Base-by-base conservation (phyloP, 2,113 vertebrate species). In the Odobenus rosmarus region DNA sequence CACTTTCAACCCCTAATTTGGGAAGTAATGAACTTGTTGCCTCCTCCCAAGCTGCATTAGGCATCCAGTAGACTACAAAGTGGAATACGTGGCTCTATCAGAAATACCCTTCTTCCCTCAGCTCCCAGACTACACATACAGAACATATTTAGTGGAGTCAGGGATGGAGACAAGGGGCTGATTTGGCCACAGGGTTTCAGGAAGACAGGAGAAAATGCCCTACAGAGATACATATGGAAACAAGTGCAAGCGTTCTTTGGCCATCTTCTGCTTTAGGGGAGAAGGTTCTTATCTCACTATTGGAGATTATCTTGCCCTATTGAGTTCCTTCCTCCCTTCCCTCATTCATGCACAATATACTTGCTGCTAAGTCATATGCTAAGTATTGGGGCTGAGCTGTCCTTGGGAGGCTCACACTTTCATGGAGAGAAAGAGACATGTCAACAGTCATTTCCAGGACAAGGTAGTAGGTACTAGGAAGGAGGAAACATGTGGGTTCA, bases 1-100 rank as follows among this genome's bases (percentile, higher is more conserved):
- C 90, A 97, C 86, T 97, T 98, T 92, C 96, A 95, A 39, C 87
- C 98, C 74, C 79, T 98, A 98, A 98, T 98, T 96, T 95, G 13
- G 96, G 94, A 97, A 96, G 67, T 86, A 97, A 97, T 97, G 49
- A 96, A 90, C 19, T 95, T 49, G 77, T 97, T 92, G 62, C 2
- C 0, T 96, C 72, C 59, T 88, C 97, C 97, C 96, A 97, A 96
- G 76, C 84, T 95, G 74, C 74, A 82, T 97, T 97, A 96, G 57
- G 23, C 57, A 88, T 94, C 71, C 96, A 81, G 97, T 96, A 95
- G 96, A 96, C 11, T 88, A 93, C 93, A 95, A 85, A 88, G 74
- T 4, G 33, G 57, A 57, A 53, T 97, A 96, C 94, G 23, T 74
- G 94, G 83, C 49, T 69, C 79, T 85, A 61, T 94, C 61, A 93